Evolutionary conservation across 2,888 invertebrate genomes (phyloP).

Genomic region (Heliconius ethilla): DNA sequence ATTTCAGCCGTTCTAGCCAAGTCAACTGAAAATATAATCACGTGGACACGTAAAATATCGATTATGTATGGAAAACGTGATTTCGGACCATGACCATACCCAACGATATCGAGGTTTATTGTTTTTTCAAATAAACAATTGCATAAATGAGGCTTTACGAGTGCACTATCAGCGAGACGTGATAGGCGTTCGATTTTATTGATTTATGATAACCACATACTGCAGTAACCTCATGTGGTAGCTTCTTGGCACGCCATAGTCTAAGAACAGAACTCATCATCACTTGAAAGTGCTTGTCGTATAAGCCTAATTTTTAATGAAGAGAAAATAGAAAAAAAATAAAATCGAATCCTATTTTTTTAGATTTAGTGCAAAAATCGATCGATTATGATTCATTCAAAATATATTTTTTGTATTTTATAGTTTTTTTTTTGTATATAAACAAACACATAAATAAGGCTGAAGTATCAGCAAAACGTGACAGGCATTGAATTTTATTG

Average conservation of each 20-base stretch:
- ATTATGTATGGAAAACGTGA: constrained; percentile 47
- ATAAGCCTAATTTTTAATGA: not conserved
- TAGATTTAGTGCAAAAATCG: not conserved
- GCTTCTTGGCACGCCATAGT: not conserved
- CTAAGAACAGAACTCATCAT: too few relatives aligned
- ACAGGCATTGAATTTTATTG: not conserved
- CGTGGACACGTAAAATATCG: constrained; percentile 34
- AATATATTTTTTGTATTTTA: not conserved
- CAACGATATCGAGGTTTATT: constrained; percentile 44
- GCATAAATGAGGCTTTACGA: not conserved
- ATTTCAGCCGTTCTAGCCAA: constrained; percentile 25
- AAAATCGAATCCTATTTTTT: not conserved
- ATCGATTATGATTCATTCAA: not conserved
- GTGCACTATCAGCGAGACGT: constrained; percentile 23
- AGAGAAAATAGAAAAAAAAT: not conserved
- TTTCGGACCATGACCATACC: constrained; percentile 48
- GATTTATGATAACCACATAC: not conserved
- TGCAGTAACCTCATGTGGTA: not conserved
- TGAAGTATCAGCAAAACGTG: constrained; percentile 7
- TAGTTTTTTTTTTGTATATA: not conserved
- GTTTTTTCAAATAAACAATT: constrained; percentile 38
- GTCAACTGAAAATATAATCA: constrained; percentile 24
- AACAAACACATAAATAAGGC: not conserved
- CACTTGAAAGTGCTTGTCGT: too few relatives aligned
- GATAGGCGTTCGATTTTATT: constrained; percentile 10